These are phyloP conservation scores for Pipa parva DNA, from an alignment of 2,113 vertebrate species.

Conservation along the genomic window DNA sequence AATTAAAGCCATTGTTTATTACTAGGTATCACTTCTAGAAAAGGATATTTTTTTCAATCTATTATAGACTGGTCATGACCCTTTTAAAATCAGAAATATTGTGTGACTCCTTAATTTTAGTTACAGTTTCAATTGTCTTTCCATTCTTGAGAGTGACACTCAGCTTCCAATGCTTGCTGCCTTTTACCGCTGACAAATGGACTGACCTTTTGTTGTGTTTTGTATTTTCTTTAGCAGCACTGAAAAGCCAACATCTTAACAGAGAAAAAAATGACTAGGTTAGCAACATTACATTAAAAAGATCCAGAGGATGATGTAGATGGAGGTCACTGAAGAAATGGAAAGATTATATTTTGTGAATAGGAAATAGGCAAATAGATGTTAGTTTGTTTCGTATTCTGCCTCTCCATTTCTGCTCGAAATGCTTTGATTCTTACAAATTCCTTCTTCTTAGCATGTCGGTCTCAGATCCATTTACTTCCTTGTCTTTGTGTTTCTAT, in stretches of 20 bases:
- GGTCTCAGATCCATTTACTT: background rate
- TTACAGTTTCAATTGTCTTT: background rate
- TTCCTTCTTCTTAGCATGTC: background rate
- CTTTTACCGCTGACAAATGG: background rate
- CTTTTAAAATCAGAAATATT: background rate
- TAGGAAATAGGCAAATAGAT: too few relatives aligned
- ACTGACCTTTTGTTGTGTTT: background rate
- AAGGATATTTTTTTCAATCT: background rate
- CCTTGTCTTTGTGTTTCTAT: background rate
- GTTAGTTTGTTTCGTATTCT: background rate
- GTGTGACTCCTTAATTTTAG: background rate
- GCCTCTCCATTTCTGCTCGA: background rate
- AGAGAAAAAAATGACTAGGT: background rate
- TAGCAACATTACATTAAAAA: background rate
- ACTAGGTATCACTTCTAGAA: background rate
- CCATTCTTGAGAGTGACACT: background rate
- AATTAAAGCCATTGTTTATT: background rate
- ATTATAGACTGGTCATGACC: background rate
- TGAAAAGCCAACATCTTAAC: background rate
- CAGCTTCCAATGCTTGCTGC: background rate
- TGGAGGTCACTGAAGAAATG: background rate
- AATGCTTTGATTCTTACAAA: background rate
- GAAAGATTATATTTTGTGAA: background rate
- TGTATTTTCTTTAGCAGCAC: background rate
- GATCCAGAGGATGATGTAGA: background rate